Evolutionary conservation across 1,140 invertebrate genomes (phyloP), one percentile per base, ranked within the genome.

Genomic region (Zaprionus gabonicus): DNA sequence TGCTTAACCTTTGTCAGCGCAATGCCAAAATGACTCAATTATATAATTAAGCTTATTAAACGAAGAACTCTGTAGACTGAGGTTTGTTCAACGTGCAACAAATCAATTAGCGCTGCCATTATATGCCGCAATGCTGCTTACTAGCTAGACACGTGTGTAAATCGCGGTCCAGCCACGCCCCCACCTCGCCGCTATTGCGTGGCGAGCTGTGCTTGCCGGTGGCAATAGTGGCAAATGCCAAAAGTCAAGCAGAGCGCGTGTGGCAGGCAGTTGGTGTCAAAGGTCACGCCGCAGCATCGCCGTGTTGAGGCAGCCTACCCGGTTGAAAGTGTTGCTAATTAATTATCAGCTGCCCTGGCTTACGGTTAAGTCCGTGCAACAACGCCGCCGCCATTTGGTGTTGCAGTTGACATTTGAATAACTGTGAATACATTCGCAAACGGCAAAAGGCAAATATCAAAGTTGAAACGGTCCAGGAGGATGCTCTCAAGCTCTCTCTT

Each of bases 101-200:
- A 85, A 85, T 81, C 78, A 84, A 84, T 85, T 85, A 81, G 71
- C 63, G 38, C 23, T 27, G 41, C 71, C 55, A 76, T 31, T 70
- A 70, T 62, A 59, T 73, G 65, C 65, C 44, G 49, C 64, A 57
- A 55, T 1, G 56, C 63, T 28, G 44, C 49, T 62, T n/a, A 34
- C 66, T 34, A 60, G 51, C 46, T 60, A 27, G 20, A 20, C 51
- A 27, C n/a, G 44, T 64, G 28, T 25, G 62, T 25, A 46, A 60
- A 59, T 38, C 34, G 57, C 5, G 20, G 57, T 5, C n/a, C 9
- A 17, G 28, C 60, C 28, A 64, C 46, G 20, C 28, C 28, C 27
- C n/a, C 20, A 23, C 9, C n/a, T 23, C 20, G 20, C 7, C 0
- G 1, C 20, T 6, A 9, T 49, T 17, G 9, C 46, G 17, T 49